Conservation (phyloP, 1,140 invertebrate species). For the Lucilia sericata region DNA sequence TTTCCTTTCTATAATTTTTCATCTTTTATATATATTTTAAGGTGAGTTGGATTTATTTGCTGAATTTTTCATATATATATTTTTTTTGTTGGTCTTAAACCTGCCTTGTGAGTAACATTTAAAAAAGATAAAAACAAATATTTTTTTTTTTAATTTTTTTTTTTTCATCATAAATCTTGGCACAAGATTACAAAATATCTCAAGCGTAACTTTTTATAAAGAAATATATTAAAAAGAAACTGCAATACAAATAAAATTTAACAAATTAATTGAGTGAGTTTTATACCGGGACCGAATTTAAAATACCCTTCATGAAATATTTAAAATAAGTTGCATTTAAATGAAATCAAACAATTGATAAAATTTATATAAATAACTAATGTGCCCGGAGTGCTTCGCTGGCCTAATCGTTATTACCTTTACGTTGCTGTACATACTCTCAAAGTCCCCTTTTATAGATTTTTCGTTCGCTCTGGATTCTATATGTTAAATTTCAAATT, state of each 20-base stretch:
- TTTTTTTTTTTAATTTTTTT: not conserved
- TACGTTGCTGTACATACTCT: too few relatives aligned
- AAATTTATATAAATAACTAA: too few relatives aligned
- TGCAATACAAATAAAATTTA: not conserved
- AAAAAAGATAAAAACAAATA: not conserved
- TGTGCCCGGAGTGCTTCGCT: too few relatives aligned
- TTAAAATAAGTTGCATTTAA: too few relatives aligned
- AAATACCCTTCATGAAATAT: not conserved
- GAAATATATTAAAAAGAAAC: not conserved
- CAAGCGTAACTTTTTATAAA: slow-evolving; percentile 20
- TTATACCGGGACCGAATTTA: not conserved
- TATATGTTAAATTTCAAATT: too few relatives aligned
- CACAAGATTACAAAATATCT: slow-evolving; percentile 32
- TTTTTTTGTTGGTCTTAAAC: not conserved
- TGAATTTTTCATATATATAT: not conserved
- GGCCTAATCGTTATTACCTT: too few relatives aligned
- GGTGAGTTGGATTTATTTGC: not conserved
- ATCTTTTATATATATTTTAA: not conserved
- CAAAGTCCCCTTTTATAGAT: too few relatives aligned
- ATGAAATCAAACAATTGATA: too few relatives aligned
- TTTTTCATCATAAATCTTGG: slow-evolving; percentile 24
- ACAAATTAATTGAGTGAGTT: not conserved
- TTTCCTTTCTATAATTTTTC: not conserved
- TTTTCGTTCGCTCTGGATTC: too few relatives aligned
- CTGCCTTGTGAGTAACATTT: not conserved